phyloP scores from a whole-genome alignment of 2,888 invertebrate genomes.

The Patella caerulea region DNA sequence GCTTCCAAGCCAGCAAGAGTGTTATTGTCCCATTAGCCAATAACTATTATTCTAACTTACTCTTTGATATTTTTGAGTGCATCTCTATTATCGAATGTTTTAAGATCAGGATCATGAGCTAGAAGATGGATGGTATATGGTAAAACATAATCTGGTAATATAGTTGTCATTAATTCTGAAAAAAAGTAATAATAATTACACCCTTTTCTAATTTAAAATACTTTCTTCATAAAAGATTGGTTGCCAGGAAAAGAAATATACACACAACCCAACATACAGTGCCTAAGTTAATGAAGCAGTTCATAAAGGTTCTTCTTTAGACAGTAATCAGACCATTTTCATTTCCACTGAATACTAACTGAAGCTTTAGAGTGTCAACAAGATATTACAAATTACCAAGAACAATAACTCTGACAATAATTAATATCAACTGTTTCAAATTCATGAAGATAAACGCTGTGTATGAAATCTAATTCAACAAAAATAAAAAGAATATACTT shows the following conservation, averaged over 20 bases:
- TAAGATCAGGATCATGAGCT: constrained; percentile 91
- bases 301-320: too few relatives aligned
- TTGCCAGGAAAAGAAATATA: neutral
- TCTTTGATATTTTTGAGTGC: constrained; percentile 82
- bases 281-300: too few relatives aligned
- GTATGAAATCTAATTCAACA: too few relatives aligned
- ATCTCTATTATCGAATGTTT: constrained; percentile 81
- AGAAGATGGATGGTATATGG: constrained; percentile 96
- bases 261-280: neutral
- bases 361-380: too few relatives aligned
- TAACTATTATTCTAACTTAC: constrained; percentile 56
- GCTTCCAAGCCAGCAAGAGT: too few relatives aligned
- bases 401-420: too few relatives aligned
- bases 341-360: too few relatives aligned
- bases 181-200: constrained; percentile 13
- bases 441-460: too few relatives aligned
- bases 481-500: neutral
- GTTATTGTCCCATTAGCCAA: too few relatives aligned
- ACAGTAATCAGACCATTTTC: too few relatives aligned
- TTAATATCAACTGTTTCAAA: too few relatives aligned
- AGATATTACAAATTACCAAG: too few relatives aligned
- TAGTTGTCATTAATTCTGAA: constrained; percentile 63
- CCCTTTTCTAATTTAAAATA: neutral
- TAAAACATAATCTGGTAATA: constrained; percentile 95
- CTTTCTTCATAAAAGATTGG: neutral